A percentile compares a stretch with the other conserved stretches of the same genome.
Conservation (phyloP, 2,113 vertebrate species). For the Ranitomeya imitator region DNA sequence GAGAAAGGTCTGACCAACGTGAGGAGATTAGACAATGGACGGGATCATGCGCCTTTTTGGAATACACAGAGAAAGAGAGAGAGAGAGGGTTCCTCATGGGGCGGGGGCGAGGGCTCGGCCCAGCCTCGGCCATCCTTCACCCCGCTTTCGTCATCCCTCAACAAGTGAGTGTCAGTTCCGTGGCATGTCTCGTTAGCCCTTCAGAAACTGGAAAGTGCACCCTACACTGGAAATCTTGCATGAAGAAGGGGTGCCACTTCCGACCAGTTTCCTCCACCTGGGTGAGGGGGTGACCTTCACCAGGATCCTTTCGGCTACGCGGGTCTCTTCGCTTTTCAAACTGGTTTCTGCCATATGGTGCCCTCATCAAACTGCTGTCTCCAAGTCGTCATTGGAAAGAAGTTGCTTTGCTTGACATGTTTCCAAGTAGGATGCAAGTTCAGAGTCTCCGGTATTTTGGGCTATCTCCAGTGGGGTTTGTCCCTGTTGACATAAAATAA, state of each 20-base stretch:
- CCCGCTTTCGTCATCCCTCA: neutral
- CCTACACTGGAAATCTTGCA: slow-evolving; percentile 68
- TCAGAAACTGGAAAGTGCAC: slow-evolving; percentile 70
- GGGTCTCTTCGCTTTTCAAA: slow-evolving; percentile 56
- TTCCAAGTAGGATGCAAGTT: slow-evolving; percentile 84
- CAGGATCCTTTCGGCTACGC: slow-evolving; percentile 60
- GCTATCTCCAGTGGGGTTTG: slow-evolving; percentile 88
- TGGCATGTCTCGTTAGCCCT: slow-evolving; percentile 73
- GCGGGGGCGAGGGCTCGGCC: slow-evolving; percentile 20
- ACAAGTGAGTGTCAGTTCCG: slow-evolving; percentile 26
- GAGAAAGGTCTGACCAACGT: slow-evolving; percentile 33
- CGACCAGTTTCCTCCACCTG: slow-evolving; percentile 70
- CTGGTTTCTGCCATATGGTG: slow-evolving; percentile 41
- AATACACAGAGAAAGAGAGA: slow-evolving; percentile 19
- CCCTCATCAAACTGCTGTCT: slow-evolving; percentile 91
- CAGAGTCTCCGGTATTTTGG: slow-evolving; percentile 85
- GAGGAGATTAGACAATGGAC: slow-evolving; percentile 46
- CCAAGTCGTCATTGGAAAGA: slow-evolving; percentile 84
- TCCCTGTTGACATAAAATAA: slow-evolving; percentile 72
- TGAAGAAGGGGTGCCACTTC: slow-evolving; percentile 62
- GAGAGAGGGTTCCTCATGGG: slow-evolving; percentile 17
- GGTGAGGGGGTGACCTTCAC: slow-evolving; percentile 22
- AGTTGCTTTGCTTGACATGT: slow-evolving; percentile 74
- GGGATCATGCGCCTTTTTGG: slow-evolving; percentile 50
- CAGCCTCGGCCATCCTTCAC: neutral